phyloP scores from a whole-genome alignment of 2,797 vertebrate genomes.

The Clarias platycephalus region DNA sequence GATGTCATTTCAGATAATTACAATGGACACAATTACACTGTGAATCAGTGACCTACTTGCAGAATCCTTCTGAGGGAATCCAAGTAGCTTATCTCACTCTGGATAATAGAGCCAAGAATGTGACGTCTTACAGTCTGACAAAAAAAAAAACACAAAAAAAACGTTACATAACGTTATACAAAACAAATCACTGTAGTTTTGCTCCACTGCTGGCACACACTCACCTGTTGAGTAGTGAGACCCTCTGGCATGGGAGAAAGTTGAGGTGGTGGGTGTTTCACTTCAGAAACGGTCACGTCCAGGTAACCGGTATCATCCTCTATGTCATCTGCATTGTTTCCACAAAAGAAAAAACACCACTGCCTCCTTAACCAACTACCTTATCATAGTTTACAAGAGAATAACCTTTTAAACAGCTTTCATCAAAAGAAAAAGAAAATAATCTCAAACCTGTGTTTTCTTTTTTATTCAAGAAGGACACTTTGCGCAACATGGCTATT shows the following conservation, averaged over 20 bases:
- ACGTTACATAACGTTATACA: background rate
- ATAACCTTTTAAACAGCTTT: background rate
- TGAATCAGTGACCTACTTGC: constrained; percentile 66
- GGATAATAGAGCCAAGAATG: constrained; percentile 81
- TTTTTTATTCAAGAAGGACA: constrained; percentile 85
- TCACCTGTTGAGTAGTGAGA: constrained; percentile 85
- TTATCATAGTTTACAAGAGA: background rate
- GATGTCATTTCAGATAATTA: constrained; percentile 1
- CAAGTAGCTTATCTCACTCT: constrained; percentile 82
- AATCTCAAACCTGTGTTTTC: constrained; percentile 75
- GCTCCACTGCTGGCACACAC: background rate
- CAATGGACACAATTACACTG: background rate
- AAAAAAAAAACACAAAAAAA: background rate
- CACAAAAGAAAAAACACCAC: background rate
- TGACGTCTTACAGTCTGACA: constrained; percentile 77
- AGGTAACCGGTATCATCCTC: constrained; percentile 71
- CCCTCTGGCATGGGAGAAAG: constrained; percentile 86
- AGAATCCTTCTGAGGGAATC: constrained; percentile 81
- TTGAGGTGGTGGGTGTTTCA: constrained; percentile 80
- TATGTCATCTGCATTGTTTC: constrained; percentile 60
- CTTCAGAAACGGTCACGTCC: constrained; percentile 76
- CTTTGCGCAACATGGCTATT: constrained; percentile 85
- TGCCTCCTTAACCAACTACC: background rate
- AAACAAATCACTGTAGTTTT: background rate
- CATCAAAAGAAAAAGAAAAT: constrained; percentile 29